phyloP scores from a whole-genome alignment of 2,797 vertebrate genomes.

The Fistularia tabacaria region DNA sequence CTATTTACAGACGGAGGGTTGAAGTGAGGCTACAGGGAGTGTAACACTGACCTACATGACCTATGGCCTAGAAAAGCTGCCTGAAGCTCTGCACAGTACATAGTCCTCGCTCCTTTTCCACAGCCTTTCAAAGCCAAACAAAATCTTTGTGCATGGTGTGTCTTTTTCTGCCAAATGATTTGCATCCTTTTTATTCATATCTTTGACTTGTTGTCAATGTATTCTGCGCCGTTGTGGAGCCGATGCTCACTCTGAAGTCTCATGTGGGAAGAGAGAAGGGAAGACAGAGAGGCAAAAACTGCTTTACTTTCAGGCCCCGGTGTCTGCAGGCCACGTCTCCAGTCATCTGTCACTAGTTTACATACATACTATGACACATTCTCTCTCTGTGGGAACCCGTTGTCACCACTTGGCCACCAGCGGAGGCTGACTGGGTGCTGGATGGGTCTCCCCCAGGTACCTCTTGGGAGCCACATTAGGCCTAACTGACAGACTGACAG shows the following conservation, averaged over 20 bases:
- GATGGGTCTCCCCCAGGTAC: constrained; percentile 79
- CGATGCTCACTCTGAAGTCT: constrained; percentile 60
- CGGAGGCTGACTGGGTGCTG: constrained; percentile 76
- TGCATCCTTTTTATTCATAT: constrained; percentile 71
- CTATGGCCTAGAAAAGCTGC: constrained; percentile 77
- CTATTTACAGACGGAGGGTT: constrained; percentile 76
- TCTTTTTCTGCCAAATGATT: constrained; percentile 71
- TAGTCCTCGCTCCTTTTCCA: constrained; percentile 66
- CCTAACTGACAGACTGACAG: constrained; percentile 81
- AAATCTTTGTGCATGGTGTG: constrained; percentile 50
- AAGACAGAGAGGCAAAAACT: constrained; percentile 59
- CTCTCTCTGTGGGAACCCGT: constrained; percentile 75
- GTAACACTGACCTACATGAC: constrained; percentile 79
- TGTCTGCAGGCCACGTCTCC: constrained; percentile 78
- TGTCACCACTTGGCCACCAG: constrained; percentile 78
- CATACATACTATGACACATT: constrained; percentile 80
- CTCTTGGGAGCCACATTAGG: constrained; percentile 78
- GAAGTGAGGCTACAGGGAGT: constrained; percentile 77
- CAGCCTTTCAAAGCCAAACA: constrained; percentile 58
- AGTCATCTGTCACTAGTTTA: constrained; percentile 82
- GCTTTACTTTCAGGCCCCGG: constrained; percentile 69
- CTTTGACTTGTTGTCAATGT: constrained; percentile 72
- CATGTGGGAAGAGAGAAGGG: constrained; percentile 47
- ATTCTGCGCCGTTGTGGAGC: constrained; percentile 43
- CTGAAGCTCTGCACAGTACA: constrained; percentile 63